Conservation (phyloP, 2,888 invertebrate species). For the Heliothis peltigera region DNA sequence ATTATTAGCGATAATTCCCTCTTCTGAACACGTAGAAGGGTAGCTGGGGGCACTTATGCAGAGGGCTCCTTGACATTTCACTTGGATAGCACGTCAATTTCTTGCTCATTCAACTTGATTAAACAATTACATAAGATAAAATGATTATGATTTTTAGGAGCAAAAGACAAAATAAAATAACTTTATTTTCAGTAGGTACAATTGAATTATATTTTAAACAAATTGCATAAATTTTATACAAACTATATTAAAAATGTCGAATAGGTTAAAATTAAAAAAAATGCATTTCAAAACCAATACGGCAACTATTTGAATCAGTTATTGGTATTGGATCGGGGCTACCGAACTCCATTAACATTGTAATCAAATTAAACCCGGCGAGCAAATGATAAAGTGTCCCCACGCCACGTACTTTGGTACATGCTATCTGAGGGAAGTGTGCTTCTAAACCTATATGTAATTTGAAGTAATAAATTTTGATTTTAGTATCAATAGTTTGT, state of each 20-base stretch:
- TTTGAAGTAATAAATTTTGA: constrained; percentile 22
- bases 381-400: constrained; percentile 56
- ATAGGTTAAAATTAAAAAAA: background rate
- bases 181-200: background rate
- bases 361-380: constrained; percentile 55
- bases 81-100: constrained; percentile 38
- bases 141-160: constrained; percentile 22
- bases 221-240: too few relatives aligned
- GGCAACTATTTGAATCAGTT: constrained; percentile 49
- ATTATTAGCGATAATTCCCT: constrained; percentile 50
- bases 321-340: constrained; percentile 46
- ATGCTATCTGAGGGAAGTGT: constrained; percentile 31
- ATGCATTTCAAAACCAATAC: constrained; percentile 8
- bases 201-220: too few relatives aligned
- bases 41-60: constrained; percentile 48
- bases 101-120: constrained; percentile 39
- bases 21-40: constrained; percentile 32
- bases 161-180: background rate
- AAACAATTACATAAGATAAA: constrained; percentile 23
- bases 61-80: constrained; percentile 43
- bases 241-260: background rate
- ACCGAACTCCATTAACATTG: constrained; percentile 51
- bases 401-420: constrained; percentile 21
- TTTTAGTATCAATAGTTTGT: constrained; percentile 5
- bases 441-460: constrained; percentile 21